phyloP scores from a whole-genome alignment of 2,113 vertebrate genomes.

The Parus major region DNA sequence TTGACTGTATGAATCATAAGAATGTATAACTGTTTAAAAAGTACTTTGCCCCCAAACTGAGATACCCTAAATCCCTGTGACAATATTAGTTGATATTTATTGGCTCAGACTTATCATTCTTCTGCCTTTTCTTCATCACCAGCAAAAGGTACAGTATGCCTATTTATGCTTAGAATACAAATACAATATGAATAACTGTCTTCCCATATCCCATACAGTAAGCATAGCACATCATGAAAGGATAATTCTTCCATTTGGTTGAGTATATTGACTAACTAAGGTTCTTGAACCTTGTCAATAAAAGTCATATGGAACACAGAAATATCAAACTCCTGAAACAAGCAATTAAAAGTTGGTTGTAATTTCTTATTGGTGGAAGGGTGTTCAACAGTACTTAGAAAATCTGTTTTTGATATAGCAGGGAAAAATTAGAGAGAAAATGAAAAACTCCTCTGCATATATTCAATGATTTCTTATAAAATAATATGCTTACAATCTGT shows the following conservation, averaged over 20 bases:
- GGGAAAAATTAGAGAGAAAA: neutral
- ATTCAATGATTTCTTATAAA: neutral
- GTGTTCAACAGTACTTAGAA: neutral
- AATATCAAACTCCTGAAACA: neutral
- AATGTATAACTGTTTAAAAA: neutral
- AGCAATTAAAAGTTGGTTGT: neutral
- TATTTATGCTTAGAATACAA: neutral
- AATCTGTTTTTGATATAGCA: neutral
- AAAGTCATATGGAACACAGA: neutral
- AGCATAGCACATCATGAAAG: neutral
- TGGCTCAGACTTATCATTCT: neutral
- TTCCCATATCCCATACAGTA: neutral
- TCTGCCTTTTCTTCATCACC: neutral
- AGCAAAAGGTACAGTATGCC: neutral
- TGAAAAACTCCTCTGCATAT: neutral
- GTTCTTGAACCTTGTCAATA: neutral
- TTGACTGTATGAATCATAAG: neutral
- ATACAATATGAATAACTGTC: neutral
- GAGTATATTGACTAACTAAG: neutral
- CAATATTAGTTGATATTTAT: neutral
- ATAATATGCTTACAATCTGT: neutral
- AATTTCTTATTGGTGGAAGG: neutral
- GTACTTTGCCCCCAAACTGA: neutral
- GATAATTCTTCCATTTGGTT: neutral
- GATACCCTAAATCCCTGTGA: neutral